A percentile compares a stretch with the other conserved stretches of the same genome.
Conservation (phyloP, 2,113 vertebrate genomes). For the Himantopus leucocephalus region DNA sequence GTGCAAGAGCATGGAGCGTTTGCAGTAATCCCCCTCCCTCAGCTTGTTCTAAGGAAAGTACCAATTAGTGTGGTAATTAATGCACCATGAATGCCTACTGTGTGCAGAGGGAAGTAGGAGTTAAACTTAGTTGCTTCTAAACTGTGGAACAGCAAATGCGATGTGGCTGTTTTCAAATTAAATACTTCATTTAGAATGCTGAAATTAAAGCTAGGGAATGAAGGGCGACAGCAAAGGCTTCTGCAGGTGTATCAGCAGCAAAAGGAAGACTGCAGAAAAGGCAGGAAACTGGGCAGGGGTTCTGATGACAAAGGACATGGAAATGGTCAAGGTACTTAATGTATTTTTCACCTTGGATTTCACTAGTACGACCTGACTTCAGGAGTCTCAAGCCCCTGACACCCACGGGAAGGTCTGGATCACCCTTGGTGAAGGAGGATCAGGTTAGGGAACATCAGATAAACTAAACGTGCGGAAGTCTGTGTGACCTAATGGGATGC, state of each 20-base stretch:
- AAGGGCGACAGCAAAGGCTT: background rate
- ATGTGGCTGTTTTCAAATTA: background rate
- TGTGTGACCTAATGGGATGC: fast-evolving
- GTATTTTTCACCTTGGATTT: background rate
- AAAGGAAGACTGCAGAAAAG: background rate
- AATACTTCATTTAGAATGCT: background rate
- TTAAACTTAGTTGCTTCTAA: background rate
- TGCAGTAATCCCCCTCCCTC: background rate
- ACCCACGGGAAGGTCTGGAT: background rate
- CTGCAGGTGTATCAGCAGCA: background rate
- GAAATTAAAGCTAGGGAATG: background rate
- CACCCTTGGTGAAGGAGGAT: background rate
- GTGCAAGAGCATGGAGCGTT: background rate
- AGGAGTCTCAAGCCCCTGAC: background rate
- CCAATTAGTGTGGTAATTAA: background rate
- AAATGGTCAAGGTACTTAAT: background rate
- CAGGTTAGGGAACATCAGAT: background rate
- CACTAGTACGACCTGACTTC: background rate
- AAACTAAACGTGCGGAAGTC: background rate
- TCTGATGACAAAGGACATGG: background rate
- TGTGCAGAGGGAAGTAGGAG: background rate
- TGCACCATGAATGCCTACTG: background rate
- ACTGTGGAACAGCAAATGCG: background rate
- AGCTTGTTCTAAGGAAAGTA: background rate
- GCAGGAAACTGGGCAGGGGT: background rate